Conservation (phyloP, 1,140 invertebrate species). For the Schmidtea mediterranea region DNA sequence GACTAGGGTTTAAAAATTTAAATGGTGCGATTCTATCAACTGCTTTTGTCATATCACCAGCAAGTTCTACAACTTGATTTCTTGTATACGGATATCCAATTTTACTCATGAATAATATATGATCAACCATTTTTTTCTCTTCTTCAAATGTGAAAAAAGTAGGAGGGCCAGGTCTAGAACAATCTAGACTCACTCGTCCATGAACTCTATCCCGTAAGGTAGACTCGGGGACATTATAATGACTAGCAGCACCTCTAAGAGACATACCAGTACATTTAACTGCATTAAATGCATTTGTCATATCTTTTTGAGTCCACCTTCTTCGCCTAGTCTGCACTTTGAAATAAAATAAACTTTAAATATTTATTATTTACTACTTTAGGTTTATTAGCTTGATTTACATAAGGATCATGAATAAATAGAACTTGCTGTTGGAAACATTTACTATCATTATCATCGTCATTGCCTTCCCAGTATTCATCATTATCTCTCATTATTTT, state of each 20-base stretch:
- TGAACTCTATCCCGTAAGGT: conserved; percentile 10
- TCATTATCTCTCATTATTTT: no score
- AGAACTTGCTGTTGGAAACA: no score
- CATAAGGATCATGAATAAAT: no score
- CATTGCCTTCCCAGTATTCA: no score
- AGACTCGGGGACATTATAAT: conserved; percentile 10
- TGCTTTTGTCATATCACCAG: conserved; percentile 5
- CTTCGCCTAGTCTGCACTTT: background rate
- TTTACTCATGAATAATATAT: conserved; percentile 4
- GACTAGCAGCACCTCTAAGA: conserved; percentile 10
- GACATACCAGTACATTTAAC: conserved; percentile 10
- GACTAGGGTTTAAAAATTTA: conserved; percentile 3
- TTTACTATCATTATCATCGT: no score
- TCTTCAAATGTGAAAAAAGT: conserved; percentile 6
- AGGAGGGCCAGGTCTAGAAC: conserved; percentile 5
- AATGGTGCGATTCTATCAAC: conserved; percentile 1
- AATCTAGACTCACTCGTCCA: conserved; percentile 5
- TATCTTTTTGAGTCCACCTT: conserved; percentile 10
- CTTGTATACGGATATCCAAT: conserved; percentile 3
- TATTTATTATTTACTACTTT: no score
- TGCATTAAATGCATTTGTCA: conserved; percentile 11
- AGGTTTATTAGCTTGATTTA: no score
- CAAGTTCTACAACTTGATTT: conserved; percentile 2
- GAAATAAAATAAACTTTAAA: background rate
- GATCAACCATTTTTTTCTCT: conserved; percentile 5